Base-by-base conservation (phyloP, 2,113 vertebrate genomes). In the Salvelinus fontinalis region DNA sequence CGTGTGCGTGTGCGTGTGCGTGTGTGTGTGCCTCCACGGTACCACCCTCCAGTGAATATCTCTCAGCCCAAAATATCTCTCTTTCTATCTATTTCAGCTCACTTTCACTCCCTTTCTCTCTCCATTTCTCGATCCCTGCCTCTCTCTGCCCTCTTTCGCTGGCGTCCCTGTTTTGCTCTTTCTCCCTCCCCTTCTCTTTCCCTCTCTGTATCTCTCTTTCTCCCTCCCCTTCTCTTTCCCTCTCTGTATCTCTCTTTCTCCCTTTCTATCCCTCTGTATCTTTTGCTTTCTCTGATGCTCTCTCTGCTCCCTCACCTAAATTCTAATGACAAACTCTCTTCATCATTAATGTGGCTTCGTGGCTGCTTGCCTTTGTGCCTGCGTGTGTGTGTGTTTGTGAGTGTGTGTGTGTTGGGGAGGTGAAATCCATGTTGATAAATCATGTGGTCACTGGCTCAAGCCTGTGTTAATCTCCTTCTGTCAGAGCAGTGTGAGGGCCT, bases 381-480 rank as follows among this genome's bases (percentile, higher is more conserved):
- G 73, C 48, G 73, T 72, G 31, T 39, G 75, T 76, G 75, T 27
- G 27, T 75, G 59, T 60, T 22, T 72, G 70, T 72, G 76, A 66
- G 69, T 72, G 76, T 70, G 76, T 31, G 62, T 77, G 70, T 78
- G 70, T 71, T 68, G 65, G 68, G 64, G 69, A 81, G 78, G 83
- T 84, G 88, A 82, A 90, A 90, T 92, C 88, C 88, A 79, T 87
- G 89, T 90, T 92, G 91, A 93, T 92, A 93, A 91, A 93, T 93
- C 92, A 91, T 90, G 85, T 87, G 87, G 88, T 91, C 89, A 89
- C 85, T 87, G 59, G 85, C 85, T 80, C 77, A 80, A 84, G 83
- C 79, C 84, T 79, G 48, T 90, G 90, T 92, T 92, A 91, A 93
- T 92, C 92, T 93, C 85, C 79, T 71, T 85, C 85, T 89, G 87